A percentile compares a stretch with the other conserved stretches of the same genome.
Evolutionary conservation across 2,113 vertebrate genomes (phyloP).

Genomic region (Thermophis baileyi): DNA sequence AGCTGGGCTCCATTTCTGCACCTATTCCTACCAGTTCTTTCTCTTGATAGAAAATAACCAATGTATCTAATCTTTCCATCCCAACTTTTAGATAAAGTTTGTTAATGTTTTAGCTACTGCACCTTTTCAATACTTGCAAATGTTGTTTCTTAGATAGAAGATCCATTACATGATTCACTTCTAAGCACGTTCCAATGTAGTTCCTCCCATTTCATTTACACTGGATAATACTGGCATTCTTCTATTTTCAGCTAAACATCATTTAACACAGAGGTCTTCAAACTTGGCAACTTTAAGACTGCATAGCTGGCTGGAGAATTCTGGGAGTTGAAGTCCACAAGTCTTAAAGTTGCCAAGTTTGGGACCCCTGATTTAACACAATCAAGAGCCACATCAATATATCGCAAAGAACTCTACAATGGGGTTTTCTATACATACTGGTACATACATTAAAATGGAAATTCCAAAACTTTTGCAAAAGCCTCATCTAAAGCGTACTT

Average conservation of each 20-base stretch:
- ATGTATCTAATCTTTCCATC: background rate
- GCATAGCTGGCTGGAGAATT: too few species aligned
- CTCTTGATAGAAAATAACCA: background rate
- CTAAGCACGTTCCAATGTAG: background rate
- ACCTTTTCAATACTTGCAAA: background rate
- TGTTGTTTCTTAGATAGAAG: background rate
- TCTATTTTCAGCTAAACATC: background rate
- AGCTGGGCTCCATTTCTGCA: background rate
- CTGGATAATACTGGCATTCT: background rate
- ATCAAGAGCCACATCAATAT: background rate
- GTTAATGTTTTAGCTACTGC: background rate
- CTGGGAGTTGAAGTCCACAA: too few species aligned
- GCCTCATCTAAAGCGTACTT: background rate
- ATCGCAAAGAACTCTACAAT: background rate
- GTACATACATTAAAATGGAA: background rate
- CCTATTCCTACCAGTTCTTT: background rate
- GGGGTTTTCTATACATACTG: background rate
- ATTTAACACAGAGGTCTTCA: background rate
- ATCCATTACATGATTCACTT: background rate
- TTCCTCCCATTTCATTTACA: background rate
- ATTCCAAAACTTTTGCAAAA: background rate
- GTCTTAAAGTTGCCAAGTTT: too few species aligned
- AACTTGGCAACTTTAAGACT: too few species aligned
- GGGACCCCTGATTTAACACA: background rate
- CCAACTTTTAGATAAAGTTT: background rate